These are phyloP conservation scores for Schizaphis graminum DNA, from an alignment of 2,888 invertebrate genomes.

Conservation along the genomic window DNA sequence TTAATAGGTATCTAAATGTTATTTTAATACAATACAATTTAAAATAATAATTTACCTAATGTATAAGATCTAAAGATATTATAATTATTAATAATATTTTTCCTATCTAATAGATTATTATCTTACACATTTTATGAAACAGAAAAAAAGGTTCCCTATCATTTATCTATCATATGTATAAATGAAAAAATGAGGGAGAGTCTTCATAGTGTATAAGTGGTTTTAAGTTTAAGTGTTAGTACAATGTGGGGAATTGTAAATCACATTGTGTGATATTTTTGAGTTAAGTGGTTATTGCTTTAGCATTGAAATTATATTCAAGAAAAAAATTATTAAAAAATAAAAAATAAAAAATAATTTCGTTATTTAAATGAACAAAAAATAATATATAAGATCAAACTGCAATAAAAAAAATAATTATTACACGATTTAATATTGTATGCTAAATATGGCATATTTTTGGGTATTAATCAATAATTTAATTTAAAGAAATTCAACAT, in stretches of 20 bases:
- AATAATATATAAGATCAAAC: neutral
- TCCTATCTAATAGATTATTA: neutral
- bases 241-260: neutral
- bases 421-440: neutral
- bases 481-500: neutral
- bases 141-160: neutral
- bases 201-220: neutral
- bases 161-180: neutral
- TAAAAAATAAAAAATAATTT: neutral
- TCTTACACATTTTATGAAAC: neutral
- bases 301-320: neutral
- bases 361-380: neutral
- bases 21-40: neutral
- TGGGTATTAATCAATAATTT: neutral
- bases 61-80: neutral
- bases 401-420: neutral
- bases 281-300: neutral
- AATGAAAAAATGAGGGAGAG: neutral
- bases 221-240: neutral
- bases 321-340: neutral
- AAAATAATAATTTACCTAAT: neutral
- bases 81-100: neutral
- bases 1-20: neutral
- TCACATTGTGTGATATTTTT: neutral
- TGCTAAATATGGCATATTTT: neutral